Percentiles rank a stretch among this genome's conserved stretches.
phyloP scores from a whole-genome alignment of 64 coral and sea anemone genomes.

The Pocillopora verrucosa region DNA sequence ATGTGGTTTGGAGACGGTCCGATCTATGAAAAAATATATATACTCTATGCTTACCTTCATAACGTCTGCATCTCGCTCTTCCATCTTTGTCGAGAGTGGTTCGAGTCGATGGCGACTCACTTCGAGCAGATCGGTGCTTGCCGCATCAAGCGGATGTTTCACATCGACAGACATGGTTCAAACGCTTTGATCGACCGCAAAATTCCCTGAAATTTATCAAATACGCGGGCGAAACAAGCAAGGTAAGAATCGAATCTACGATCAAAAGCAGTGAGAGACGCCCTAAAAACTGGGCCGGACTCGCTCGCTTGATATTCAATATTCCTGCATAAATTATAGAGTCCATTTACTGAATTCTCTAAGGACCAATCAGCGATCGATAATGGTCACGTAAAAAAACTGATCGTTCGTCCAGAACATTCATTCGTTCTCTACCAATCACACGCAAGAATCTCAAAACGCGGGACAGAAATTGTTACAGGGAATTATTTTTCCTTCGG shows the following conservation, averaged over 20 bases:
- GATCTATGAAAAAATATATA: constrained; percentile 15
- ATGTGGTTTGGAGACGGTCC: not conserved
- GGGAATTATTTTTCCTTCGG: not conserved
- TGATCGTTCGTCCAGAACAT: constrained; percentile 41
- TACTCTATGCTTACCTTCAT: constrained; percentile 72
- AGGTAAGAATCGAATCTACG: constrained; percentile 1
- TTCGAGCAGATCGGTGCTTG: constrained; percentile 87
- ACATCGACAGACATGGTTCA: constrained; percentile 88
- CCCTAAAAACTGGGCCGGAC: constrained; percentile 38
- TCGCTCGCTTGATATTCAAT: constrained; percentile 48
- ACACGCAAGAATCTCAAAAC: not conserved
- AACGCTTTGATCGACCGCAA: constrained; percentile 29
- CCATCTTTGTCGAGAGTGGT: constrained; percentile 83
- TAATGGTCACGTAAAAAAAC: not conserved
- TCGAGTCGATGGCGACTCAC: constrained; percentile 90
- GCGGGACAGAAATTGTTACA: not conserved
- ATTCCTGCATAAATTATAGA: constrained; percentile 14
- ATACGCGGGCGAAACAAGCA: not conserved
- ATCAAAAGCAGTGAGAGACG: constrained; percentile 39
- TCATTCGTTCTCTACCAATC: not conserved
- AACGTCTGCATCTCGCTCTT: constrained; percentile 83
- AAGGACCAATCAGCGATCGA: constrained; percentile 18
- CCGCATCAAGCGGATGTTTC: constrained; percentile 87
- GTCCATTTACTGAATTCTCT: not conserved
- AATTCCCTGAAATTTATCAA: constrained; percentile 13